Base-by-base conservation (phyloP, 1,140 invertebrate species). In the Cherax quadricarinatus region DNA sequence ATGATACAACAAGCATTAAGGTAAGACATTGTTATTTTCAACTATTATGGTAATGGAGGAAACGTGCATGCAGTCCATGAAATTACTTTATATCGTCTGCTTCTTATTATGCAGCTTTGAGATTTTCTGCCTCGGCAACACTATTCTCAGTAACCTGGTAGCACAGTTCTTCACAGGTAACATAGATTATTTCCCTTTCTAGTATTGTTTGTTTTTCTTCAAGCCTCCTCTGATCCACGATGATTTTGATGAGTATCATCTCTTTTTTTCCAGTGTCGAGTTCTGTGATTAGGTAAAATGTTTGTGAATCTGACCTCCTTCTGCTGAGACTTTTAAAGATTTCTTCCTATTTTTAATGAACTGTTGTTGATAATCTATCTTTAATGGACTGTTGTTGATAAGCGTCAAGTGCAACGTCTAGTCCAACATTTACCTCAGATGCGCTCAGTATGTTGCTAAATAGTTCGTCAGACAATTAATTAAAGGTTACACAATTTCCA, bases 11-110 rank as follows among this genome's bases (percentile, higher is more conserved):
- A 60, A 51, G 51, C 70, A 49, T 57, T 86, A 24, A 30, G 85
- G 51, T 10, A 89, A 7, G 12, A 89, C 79, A 86, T 66, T 57
- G n/a, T 79, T 84, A 30, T 89, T 79, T 24, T 89, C 88, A n/a
- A 79, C 21, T 14, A 24, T 12, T 3, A 89, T 60, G 9, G 48
- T 86, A 16, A 84, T 51, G 21, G 70, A 82, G n/a, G 57, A n/a
- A 70, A 30, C 49, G 9, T n/a, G 81, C 80, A 86, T 86, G 88
- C 16, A 18, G 6, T 14, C 82, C 73, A 82, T 86, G 57, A 10
- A 3, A n/a, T 16, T 86, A 5, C 18, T 87, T 24, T 18, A 81
- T 53, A 14, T 62, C 78, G 83, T 86, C 82, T 18, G 89, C 83
- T 62, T 85, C 89, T 49, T 86, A 49, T 3, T 79, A 66, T 75